Percentiles rank a stretch among this genome's conserved stretches.
Evolutionary conservation across 2,888 invertebrate species (phyloP).

Genomic region (Pachycephus smyrnensis): DNA sequence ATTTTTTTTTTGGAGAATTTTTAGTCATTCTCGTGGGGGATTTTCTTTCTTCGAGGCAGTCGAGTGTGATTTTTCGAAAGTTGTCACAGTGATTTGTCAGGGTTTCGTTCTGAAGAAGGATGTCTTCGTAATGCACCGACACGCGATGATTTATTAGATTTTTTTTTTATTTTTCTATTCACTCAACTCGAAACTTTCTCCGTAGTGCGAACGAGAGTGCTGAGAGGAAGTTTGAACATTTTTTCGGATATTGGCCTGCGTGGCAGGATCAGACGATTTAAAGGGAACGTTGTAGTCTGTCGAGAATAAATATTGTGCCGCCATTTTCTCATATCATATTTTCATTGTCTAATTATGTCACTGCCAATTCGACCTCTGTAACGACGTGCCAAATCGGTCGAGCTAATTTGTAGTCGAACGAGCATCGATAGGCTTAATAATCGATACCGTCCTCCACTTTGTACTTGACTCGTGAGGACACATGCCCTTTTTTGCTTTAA

Average conservation of each 20-base stretch:
- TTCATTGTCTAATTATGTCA: neutral
- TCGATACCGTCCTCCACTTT: neutral
- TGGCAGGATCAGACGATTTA: neutral
- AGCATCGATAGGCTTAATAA: neutral
- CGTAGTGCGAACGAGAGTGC: neutral
- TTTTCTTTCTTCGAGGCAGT: neutral
- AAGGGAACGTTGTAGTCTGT: neutral
- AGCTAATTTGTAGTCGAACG: neutral
- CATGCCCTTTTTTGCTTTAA: neutral
- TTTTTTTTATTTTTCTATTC: neutral
- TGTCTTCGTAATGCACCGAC: too few species aligned
- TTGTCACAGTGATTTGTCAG: neutral
- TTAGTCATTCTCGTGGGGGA: neutral
- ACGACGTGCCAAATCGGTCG: neutral
- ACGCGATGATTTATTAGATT: neutral
- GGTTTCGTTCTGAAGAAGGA: too few species aligned
- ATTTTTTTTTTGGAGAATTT: neutral
- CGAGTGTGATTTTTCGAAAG: neutral
- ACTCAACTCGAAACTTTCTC: neutral
- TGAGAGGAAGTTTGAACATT: neutral
- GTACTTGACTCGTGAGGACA: neutral
- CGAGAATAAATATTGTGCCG: neutral
- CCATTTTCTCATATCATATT: neutral
- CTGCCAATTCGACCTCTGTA: neutral
- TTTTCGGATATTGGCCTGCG: neutral